Conservation (phyloP, 2,888 invertebrate species). For the Allolobophora icterica region DNA sequence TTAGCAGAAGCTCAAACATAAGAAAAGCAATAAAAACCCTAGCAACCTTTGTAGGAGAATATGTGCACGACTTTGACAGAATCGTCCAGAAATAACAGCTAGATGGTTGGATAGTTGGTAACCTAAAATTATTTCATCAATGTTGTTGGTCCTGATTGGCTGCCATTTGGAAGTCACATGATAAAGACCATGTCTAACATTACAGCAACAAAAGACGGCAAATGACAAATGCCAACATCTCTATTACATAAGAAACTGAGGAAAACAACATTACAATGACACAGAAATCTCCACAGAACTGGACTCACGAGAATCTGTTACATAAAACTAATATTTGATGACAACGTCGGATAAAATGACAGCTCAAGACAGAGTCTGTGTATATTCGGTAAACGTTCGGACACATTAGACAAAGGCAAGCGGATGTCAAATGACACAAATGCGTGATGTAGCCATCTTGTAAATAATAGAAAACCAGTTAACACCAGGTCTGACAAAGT, state of each 20-base stretch:
- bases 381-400: neutral
- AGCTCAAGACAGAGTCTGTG: neutral
- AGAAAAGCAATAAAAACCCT: neutral
- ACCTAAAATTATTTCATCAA: conserved; percentile 11
- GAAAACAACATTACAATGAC: neutral
- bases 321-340: neutral
- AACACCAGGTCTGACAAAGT: neutral
- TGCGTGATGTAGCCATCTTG: neutral
- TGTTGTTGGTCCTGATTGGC: neutral
- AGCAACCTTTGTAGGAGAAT: neutral
- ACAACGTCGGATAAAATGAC: too few relatives aligned
- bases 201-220: neutral
- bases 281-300: neutral
- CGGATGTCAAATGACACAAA: neutral
- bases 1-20: neutral
- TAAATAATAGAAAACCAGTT: conserved; percentile 4
- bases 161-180: neutral
- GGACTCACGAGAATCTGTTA: neutral
- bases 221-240: neutral
- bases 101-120: neutral
- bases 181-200: neutral
- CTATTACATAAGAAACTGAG: neutral
- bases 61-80: neutral
- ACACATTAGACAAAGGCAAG: neutral
- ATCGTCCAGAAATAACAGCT: neutral